Percentiles rank a stretch among this genome's conserved stretches.
These are phyloP conservation scores for Tragelaphus oryx DNA, from an alignment of 2,797 vertebrate genomes.

Conservation along the genomic window DNA sequence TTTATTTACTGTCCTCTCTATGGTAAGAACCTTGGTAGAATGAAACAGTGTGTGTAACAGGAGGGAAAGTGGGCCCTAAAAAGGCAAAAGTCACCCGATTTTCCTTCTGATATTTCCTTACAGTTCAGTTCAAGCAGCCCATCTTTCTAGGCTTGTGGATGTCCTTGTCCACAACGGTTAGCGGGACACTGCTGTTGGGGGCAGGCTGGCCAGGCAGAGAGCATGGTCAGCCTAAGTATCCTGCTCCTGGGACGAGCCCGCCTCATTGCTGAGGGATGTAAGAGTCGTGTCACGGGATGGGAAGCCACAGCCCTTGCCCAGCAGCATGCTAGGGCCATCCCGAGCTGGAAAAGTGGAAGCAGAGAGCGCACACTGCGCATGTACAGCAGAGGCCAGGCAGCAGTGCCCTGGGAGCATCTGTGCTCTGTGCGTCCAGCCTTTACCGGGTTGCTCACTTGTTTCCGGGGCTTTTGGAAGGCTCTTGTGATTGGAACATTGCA, in stretches of 20 bases:
- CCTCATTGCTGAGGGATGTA: neutral
- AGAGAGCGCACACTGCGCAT: neutral
- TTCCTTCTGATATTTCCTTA: constrained; percentile 53
- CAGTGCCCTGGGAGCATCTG: neutral
- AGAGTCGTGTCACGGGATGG: neutral
- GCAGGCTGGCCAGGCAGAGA: constrained; percentile 23
- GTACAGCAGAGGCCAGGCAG: neutral
- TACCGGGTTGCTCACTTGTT: neutral
- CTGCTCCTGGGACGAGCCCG: neutral
- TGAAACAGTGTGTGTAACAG: constrained; percentile 58
- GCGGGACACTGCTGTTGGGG: neutral
- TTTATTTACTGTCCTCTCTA: constrained; percentile 65
- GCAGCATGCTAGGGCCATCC: neutral
- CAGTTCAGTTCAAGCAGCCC: neutral
- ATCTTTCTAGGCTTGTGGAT: neutral
- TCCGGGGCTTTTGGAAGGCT: neutral
- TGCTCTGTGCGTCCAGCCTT: neutral
- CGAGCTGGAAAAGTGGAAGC: constrained; percentile 7
- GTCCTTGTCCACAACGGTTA: constrained; percentile 25
- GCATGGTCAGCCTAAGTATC: neutral
- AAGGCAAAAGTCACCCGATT: constrained; percentile 48
- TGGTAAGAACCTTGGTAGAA: constrained; percentile 59
- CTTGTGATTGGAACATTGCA: neutral
- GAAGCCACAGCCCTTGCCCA: neutral
- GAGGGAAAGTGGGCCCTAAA: constrained; percentile 36